phyloP scores from a whole-genome alignment of 2,888 invertebrate genomes.

The Hymenopus coronatus region DNA sequence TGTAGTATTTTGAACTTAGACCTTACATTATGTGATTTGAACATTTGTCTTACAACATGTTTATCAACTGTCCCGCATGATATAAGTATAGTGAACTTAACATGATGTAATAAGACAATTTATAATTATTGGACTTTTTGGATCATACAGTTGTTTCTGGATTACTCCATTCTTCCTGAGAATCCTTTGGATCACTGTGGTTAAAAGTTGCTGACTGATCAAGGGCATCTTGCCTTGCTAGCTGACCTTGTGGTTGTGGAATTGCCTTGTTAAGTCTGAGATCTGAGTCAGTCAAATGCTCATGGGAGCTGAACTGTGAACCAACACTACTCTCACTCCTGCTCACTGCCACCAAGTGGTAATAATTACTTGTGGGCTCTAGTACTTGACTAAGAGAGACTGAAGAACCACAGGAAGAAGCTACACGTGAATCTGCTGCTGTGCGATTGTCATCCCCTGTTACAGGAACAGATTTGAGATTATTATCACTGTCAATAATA shows the following conservation, averaged over 20 bases:
- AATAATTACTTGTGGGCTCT: constrained; percentile 30
- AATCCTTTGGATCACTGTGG: background rate
- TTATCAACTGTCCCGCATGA: background rate
- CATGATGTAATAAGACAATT: background rate
- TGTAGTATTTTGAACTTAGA: too few relatives aligned
- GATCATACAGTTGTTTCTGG: constrained; percentile 32
- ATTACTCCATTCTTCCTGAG: constrained; percentile 15
- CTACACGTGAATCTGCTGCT: background rate
- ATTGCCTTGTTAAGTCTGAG: constrained; percentile 10
- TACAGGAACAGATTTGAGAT: background rate
- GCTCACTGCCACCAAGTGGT: constrained; percentile 30
- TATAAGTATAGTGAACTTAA: background rate
- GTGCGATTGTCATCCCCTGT: constrained; percentile 3
- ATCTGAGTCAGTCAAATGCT: constrained; percentile 20
- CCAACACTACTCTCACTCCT: constrained; percentile 26
- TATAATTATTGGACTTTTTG: background rate
- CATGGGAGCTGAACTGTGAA: constrained; percentile 16
- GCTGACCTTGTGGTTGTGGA: background rate
- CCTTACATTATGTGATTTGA: background rate
- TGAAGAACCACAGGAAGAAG: constrained; percentile 31
- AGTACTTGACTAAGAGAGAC: constrained; percentile 29
- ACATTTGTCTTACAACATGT: background rate
- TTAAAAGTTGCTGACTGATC: constrained; percentile 14
- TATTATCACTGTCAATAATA: constrained; percentile 11
- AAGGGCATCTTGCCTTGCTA: constrained; percentile 33